Base-by-base conservation (phyloP, 2,113 vertebrate species). In the Mungos mungo region DNA sequence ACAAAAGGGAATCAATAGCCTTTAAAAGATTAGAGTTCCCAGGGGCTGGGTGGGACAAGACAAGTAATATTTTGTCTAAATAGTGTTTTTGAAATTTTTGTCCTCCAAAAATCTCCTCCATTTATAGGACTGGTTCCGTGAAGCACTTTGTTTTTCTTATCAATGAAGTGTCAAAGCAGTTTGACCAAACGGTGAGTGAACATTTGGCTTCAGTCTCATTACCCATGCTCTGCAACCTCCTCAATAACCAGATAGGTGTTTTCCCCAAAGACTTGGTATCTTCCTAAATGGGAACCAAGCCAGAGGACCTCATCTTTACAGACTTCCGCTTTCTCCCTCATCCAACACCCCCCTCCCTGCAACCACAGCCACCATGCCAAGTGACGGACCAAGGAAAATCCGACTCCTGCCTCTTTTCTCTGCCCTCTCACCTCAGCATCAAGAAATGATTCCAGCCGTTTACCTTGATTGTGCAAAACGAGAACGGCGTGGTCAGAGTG, bases 21-120 rank as follows among this genome's bases (percentile, higher is more conserved):
- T 82, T 76, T 95, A 96, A 96, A 96, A 60, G 85, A 95, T 91
- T 52, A 88, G 74, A 16, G 57, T 47, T 93, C 84, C 91, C 71
- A 45, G 60, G 77, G 84, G 81, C 25, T 57, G 35, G 25, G 71
- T 63, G 81, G 76, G 41, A 93, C 63, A 65, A 74, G 87, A 71
- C 18, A 83, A 88, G 35, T 83, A 81, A 95, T 63, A 76, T 66
- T 95, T 96, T 92, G n/a, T 90, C 50, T 87, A 92, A 91, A 89
- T 25, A 52, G 7, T 12, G 5, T 72, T 96, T 93, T 57, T 47
- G 31, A 25, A 13, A 27, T 50, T 9, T 15, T 38, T 33, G 66
- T 12, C n/a, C 8, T 3, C 38, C 16, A 33, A 45, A 91, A 79
- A 16, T 45, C 10, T 79, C 25, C 95, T 94, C 60, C 29, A 23